Evolutionary conservation across 2,888 invertebrate genomes (phyloP), one percentile per base, ranked within the genome.

Genomic region (Spodoptera exigua): DNA sequence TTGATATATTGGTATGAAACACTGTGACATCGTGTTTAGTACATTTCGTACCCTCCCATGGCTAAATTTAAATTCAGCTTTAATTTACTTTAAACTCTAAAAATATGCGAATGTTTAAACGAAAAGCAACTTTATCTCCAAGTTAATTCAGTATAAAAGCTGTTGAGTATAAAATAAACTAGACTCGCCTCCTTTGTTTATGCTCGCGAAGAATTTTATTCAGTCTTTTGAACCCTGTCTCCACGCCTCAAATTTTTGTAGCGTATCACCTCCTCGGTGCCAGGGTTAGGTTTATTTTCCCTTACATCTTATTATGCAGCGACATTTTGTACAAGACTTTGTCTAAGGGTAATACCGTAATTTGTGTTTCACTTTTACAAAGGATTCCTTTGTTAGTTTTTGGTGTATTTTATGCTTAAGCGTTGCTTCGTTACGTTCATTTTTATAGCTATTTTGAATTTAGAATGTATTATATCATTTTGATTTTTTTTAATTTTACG

Each of bases 171-270:
- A 72, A 76, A 75, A 73, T 76, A 74, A 74, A 74, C 70, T 57
- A 68, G 55, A 60, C 59, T 70, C 75, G 63, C 70, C 57, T 70
- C 54, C 55, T 81, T 80, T 80, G 83, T 80, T 78, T 80, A 77
- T 61, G 62, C 70, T 56, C 71, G 58, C 56, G 47, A 70, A 56
- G 77, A 79, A 82, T 82, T 82, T 81, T 75, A 81, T 83, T 78
- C 79, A 83, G 76, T 76, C 81, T 79, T 83, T 81, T 83, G 79
- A 81, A 76, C 74, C 72, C 67, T 65, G 60, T 66, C 61, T 61
- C 60, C 63, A 32, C 57, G 65, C 56, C 52, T 61, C 18, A 70
- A 78, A 77, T 74, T 70, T 70, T 61, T 43, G 34, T 55, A 47
- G 45, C 56, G 36, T 52, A 39, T 54, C 60, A 37, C 51, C n/a